Evolutionary conservation across 2,888 invertebrate genomes (phyloP), one percentile per base, ranked within the genome.

Genomic region (Agrotis clavis): DNA sequence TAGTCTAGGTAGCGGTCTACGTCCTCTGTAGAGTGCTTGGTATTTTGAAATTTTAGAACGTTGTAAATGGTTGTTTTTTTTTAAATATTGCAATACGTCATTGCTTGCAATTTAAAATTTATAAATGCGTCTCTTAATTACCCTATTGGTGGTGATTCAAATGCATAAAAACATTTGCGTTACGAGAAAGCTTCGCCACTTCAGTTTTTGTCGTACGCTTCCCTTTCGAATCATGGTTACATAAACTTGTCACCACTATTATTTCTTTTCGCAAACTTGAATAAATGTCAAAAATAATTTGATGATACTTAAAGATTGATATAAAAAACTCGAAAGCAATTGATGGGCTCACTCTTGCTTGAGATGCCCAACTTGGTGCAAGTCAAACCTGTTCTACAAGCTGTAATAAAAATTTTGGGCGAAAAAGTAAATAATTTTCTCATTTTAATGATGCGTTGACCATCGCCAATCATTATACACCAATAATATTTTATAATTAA

Each of bases 231-330:
- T 71, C 35, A 54, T 21, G 53, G 41, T 79, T 80, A 75, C 30
- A 63, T 80, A 80, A 80, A 69, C 35, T 63, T 75, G 60, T 75
- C 70, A 70, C 57, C 47, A 63, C 19, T 25, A 47, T 74, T 56
- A 57, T 54, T 51, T 54, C 30, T 70, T 70, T 61, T 45, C 16
- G 35, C 50, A 51, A 80, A 81, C 13, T 45, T 69, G 19, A 59
- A 68, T 72, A 74, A 80, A 81, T 71, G 78, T 71, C 82, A 82
- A 65, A 74, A 77, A 67, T 71, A 81, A 81, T 82, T 82, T 57
- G 54, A 81, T 63, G 51, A 72, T 61, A 79, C 71, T 60, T 71
- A 25, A 69, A 68, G 56, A 19, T 61, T 59, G 59, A 41, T 64
- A 64, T 11, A 56, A 77, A 66, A 66, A 67, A 66, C 61, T 82